These are phyloP conservation scores for Condylostylus longicornis DNA, from an alignment of 1,140 invertebrate species.

Conservation along the genomic window DNA sequence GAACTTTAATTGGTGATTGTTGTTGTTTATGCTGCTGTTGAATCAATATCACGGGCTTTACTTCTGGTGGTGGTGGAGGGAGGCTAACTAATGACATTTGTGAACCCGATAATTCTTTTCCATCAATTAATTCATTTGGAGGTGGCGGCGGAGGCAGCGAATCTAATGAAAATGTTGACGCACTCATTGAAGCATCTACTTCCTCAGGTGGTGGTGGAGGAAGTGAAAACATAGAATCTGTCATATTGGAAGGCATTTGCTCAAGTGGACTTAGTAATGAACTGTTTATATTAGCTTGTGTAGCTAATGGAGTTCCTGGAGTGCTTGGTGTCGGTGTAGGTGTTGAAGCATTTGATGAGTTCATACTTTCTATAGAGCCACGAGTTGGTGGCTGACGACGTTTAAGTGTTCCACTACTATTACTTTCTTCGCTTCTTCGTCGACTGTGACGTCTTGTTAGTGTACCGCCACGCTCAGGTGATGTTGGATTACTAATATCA, in stretches of 20 bases:
- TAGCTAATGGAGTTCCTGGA: slow-evolving; percentile 17
- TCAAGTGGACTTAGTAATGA: not conserved
- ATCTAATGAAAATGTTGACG: slow-evolving; percentile 57
- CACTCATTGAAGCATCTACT: slow-evolving; percentile 40
- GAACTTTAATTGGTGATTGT: not conserved
- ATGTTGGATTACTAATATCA: slow-evolving; percentile 12
- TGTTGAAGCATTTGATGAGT: slow-evolving; percentile 22
- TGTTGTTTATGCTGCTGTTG: not conserved
- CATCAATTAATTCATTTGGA: slow-evolving; percentile 43
- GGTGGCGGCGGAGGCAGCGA: slow-evolving; percentile 63
- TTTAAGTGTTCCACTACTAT: slow-evolving; percentile 47
- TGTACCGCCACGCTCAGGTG: slow-evolving; percentile 33
- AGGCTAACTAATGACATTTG: slow-evolving; percentile 48
- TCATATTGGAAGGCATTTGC: slow-evolving; percentile 15
- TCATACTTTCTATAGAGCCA: slow-evolving; percentile 25
- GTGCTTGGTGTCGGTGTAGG: slow-evolving; percentile 28
- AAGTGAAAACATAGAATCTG: slow-evolving; percentile 39
- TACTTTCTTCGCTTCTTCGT: slow-evolving; percentile 41
- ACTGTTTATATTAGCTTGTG: not conserved
- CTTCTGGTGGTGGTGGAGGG: slow-evolving; percentile 46
- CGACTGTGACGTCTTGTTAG: slow-evolving; percentile 41
- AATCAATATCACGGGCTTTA: slow-evolving; percentile 14
- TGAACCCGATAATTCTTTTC: slow-evolving; percentile 49
- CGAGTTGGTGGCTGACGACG: slow-evolving; percentile 31
- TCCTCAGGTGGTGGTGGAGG: slow-evolving; percentile 33